Evolutionary conservation across 2,888 invertebrate species (phyloP), one percentile per base, ranked within the genome.

Genomic region (Nemoura dubitans): DNA sequence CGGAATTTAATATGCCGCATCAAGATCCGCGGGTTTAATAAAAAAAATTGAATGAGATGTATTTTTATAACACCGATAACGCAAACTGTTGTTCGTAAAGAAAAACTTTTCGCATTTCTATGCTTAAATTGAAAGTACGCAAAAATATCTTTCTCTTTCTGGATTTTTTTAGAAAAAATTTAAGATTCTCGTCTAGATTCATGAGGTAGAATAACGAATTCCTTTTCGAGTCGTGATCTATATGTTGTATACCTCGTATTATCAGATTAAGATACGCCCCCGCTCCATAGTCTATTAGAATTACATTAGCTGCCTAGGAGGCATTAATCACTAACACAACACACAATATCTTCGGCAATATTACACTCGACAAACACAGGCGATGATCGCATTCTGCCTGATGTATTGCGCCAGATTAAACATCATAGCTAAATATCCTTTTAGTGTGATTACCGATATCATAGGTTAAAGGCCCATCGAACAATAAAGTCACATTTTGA

Each of bases 1-100:
- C 36, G 83, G 83, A 83, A 83, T 83, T 83, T 83, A 83, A 83
- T 83, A 30, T 83, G 42, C 30, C 81, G 81, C 30, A 81, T 81
- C 81, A 81, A 81, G 81, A 59, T 59, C 16, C 59, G 59, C 59
- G 59, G 59, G 59, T 59, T 59, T 59, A 10, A 59, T 59, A 59
- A 59, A 59, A 59, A n/a, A 59, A 16, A 7, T 59, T 59, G 59
- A 59, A 59, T 59, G 59, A 59, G 21, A 59, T 59, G 59, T 59
- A 59, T 59, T 59, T 59, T 59, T 59, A 59, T 59, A 59, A 59
- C 59, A 59, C 59, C 59, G 59, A 59, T 59, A 59, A 21, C 59
- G 59, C 59, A 59, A 59, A 59, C 59, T 59, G 59, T 59, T 59
- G 59, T 59, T 21, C 59, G 59, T 59, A 59, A 59, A 59, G 59